Evolutionary conservation across 2,113 vertebrate genomes (phyloP), one percentile per base, ranked within the genome.

Genomic region (Barnardius zonarius): DNA sequence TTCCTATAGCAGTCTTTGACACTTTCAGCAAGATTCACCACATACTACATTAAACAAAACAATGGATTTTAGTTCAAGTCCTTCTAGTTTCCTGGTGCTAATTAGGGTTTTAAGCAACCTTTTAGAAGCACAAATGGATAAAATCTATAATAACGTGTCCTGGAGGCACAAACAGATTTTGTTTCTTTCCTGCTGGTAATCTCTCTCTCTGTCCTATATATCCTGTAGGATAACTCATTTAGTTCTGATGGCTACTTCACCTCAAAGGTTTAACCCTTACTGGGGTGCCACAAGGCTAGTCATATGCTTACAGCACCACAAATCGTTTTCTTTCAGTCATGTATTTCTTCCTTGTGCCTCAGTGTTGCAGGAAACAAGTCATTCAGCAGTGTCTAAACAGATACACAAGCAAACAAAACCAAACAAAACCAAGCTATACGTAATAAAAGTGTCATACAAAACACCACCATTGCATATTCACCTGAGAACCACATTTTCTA

Each of bases 71-170:
- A 74, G 61, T 94, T 97, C 70, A 91, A 88, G 83, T 90, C 44
- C 72, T 93, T 90, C 76, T 95, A 67, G 49, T 81, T 97, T 94
- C 78, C 61, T 70, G 25, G 83, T 90, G 67, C 54, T 96, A 97
- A 96, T 95, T 95, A 95, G 57, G 44, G 43, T 85, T 96, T 94
- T 94, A 92, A 95, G 93, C 69, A 92, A 93, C 55, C 88, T 85
- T 96, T 95, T 96, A 92, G 67, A 95, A 88, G 55, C 48, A 80
- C 74, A 95, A 97, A 97, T 91, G 43, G 54, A 95, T 94, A 85
- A 84, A 90, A 93, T 95, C 82, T 92, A 54, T 92, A 93, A 95
- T 27, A 75, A 96, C 82, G 81, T 83, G 10, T 93, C 75, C 80
- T 88, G 20, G 19, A 80, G 52, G 55, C 74, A 92, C 87, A 83